Percentiles rank a stretch among this genome's conserved stretches.
These are phyloP conservation scores for Aspidapion aeneum DNA, from an alignment of 2,888 invertebrate species.

Conservation along the genomic window DNA sequence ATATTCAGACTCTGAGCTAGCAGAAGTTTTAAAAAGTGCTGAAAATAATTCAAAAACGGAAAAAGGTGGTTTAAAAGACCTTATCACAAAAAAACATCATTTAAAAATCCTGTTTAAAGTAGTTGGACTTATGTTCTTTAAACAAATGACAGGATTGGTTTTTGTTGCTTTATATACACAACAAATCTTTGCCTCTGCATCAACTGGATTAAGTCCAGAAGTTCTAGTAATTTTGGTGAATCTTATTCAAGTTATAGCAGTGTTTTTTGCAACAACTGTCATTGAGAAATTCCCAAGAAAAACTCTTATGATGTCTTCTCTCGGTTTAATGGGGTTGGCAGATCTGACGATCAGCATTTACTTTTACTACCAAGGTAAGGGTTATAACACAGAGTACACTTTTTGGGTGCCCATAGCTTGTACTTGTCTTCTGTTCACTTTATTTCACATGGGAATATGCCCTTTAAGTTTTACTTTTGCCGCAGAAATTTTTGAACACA, in stretches of 20 bases:
- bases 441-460: conserved; percentile 67
- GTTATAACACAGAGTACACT: neutral
- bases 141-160: conserved; percentile 60
- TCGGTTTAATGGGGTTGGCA: neutral
- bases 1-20: conserved; percentile 23
- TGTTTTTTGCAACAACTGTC: neutral
- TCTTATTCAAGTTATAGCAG: conserved; percentile 55
- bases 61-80: neutral
- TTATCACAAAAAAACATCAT: neutral
- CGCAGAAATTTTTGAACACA: conserved; percentile 75
- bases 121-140: conserved; percentile 41
- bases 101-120: neutral
- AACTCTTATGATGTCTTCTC: neutral
- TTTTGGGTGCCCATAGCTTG: neutral
- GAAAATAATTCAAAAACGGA: conserved; percentile 14
- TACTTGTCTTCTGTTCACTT: conserved; percentile 57
- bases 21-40: conserved; percentile 17
- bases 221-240: conserved; percentile 74
- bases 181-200: conserved; percentile 57
- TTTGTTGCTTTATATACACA: conserved; percentile 74
- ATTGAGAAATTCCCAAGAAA: neutral
- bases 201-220: conserved; percentile 50
- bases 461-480: conserved; percentile 77
- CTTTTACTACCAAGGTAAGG: neutral
- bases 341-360: neutral